Evolutionary conservation across 2,888 invertebrate genomes (phyloP).

Genomic region (Slavum lentiscoides): DNA sequence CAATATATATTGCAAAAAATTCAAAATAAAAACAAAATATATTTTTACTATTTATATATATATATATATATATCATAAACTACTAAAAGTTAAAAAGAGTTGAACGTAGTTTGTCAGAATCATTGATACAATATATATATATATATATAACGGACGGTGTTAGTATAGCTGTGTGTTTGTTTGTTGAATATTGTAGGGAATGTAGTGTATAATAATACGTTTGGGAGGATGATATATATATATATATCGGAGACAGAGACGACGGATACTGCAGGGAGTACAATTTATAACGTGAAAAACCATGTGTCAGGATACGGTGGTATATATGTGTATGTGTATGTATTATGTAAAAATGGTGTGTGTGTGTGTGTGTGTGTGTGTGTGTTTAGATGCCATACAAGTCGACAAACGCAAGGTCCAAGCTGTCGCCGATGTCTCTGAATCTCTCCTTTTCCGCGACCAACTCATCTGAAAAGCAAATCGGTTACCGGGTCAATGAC

Average conservation of each 20-base stretch:
- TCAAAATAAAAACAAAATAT: slow-evolving; percentile 39
- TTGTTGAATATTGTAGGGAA: background rate
- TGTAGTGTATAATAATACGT: no score
- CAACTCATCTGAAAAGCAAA: slow-evolving; percentile 78
- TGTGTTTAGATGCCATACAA: slow-evolving; percentile 66
- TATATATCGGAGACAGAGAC: slow-evolving; percentile 38
- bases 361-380: background rate
- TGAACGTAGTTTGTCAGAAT: slow-evolving; percentile 22
- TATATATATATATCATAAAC: no score
- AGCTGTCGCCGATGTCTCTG: slow-evolving; percentile 99
- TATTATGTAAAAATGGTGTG: background rate
- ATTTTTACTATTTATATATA: background rate
- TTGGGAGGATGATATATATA: background rate
- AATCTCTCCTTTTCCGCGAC: slow-evolving; percentile 98
- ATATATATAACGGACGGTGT: slow-evolving; percentile 43
- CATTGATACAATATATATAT: background rate
- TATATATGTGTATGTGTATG: background rate
- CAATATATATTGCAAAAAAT: slow-evolving; percentile 34
- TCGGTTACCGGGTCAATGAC: slow-evolving; percentile 34
- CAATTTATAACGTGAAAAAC: background rate
- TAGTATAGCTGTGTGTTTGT: slow-evolving; percentile 35
- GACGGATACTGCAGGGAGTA: background rate
- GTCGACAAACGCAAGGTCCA: slow-evolving; percentile 97
- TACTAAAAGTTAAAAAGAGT: slow-evolving; percentile 31
- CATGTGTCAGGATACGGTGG: background rate